Evolutionary conservation across 2,113 vertebrate genomes (phyloP).

Genomic region (Enhydra lutris): DNA sequence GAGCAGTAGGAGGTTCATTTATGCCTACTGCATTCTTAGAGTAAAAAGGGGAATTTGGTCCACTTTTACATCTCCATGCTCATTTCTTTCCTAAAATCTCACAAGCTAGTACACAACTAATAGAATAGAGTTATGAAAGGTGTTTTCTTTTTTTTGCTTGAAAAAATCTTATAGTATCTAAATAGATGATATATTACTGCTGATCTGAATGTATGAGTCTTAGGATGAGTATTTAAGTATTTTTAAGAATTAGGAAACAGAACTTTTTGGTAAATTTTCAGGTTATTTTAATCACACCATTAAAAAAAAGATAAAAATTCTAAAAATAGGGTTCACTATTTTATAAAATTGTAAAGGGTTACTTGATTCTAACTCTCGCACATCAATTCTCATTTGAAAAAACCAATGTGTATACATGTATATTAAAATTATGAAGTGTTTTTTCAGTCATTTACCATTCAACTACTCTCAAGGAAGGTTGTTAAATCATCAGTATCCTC

Average conservation of each 20-base stretch:
- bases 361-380: background rate
- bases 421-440: background rate
- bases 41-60: slow-evolving; percentile 68
- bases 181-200: background rate
- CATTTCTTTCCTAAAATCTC: slow-evolving; percentile 68
- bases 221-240: background rate
- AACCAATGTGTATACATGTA: background rate
- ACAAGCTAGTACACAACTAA: slow-evolving; percentile 73
- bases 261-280: background rate
- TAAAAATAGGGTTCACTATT: background rate
- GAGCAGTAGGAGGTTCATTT: slow-evolving; percentile 72
- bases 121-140: slow-evolving; percentile 34
- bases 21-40: slow-evolving; percentile 59
- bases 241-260: background rate
- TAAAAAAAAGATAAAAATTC: background rate
- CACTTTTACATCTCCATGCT: slow-evolving; percentile 70
- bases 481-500: background rate
- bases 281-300: background rate
- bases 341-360: background rate
- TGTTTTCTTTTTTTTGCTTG: background rate
- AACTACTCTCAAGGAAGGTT: background rate
- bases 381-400: background rate
- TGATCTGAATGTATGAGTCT: background rate
- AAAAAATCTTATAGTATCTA: slow-evolving; percentile 3
- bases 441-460: background rate